A percentile compares a stretch with the other conserved stretches of the same genome.
These are phyloP conservation scores for Notodonta dromedarius DNA, from an alignment of 2,888 invertebrate species.

Conservation along the genomic window DNA sequence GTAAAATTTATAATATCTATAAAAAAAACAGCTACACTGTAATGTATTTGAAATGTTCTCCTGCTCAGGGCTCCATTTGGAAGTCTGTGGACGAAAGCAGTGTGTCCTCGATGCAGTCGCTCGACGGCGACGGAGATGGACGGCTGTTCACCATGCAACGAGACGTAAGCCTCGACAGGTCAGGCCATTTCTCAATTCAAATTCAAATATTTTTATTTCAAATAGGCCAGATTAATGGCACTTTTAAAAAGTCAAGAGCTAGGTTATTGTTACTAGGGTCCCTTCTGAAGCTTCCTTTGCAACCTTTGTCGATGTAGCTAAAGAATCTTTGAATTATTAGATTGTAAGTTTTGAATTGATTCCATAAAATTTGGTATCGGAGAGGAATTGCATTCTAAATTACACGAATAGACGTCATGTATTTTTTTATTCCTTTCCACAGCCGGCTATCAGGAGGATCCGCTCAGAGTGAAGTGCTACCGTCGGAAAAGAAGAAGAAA, in stretches of 20 bases:
- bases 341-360: no score
- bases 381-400: no score
- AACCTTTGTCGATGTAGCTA: no score
- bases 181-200: slow-evolving; percentile 2
- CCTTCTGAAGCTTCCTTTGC: neutral
- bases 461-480: slow-evolving; percentile 91
- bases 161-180: slow-evolving; percentile 92
- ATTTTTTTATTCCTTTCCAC: slow-evolving; percentile 10
- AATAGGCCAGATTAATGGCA: no score
- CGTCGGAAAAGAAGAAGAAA: slow-evolving; percentile 91
- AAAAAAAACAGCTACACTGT: neutral
- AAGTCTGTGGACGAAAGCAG: slow-evolving; percentile 93
- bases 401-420: no score
- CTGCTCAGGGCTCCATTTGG: slow-evolving; percentile 88
- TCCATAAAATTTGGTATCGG: no score
- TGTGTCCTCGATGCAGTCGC: slow-evolving; percentile 92
- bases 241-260: neutral
- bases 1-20: no score
- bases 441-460: slow-evolving; percentile 93
- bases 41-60: neutral
- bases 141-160: slow-evolving; percentile 86
- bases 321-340: no score
- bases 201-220: no score
- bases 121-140: slow-evolving; percentile 87
- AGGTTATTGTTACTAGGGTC: no score